These are phyloP conservation scores for Netelia virgata DNA, from an alignment of 2,888 invertebrate species.

Conservation along the genomic window DNA sequence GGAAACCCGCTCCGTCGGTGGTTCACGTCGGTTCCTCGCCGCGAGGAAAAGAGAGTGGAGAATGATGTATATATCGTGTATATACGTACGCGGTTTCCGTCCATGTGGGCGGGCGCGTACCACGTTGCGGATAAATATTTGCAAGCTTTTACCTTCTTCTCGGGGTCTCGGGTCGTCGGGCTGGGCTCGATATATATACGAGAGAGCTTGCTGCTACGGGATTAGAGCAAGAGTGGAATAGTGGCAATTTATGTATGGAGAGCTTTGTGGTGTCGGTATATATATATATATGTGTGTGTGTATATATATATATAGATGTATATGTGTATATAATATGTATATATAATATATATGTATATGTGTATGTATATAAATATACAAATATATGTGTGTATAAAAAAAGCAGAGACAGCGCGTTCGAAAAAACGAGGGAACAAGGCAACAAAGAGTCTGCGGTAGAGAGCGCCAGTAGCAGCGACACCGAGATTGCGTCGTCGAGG, in stretches of 20 bases:
- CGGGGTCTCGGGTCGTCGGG: slow-evolving; percentile 20
- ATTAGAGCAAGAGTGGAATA: slow-evolving; percentile 53
- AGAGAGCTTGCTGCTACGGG: not conserved
- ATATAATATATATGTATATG: too few species aligned
- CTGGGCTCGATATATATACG: slow-evolving; percentile 3
- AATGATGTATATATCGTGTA: not conserved
- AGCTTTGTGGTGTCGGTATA: not conserved
- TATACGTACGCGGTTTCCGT: not conserved
- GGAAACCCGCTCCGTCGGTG: slow-evolving; percentile 3
- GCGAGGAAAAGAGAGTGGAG: slow-evolving; percentile 13
- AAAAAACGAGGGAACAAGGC: slow-evolving; percentile 32
- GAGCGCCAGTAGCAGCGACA: slow-evolving; percentile 20
- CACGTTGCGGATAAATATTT: slow-evolving; percentile 54
- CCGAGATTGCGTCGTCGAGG: slow-evolving; percentile 50
- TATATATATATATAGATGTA: too few species aligned
- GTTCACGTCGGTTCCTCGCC: slow-evolving; percentile 8
- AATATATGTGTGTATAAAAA: slow-evolving; percentile 14
- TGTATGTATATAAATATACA: not conserved
- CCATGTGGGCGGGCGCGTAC: not conserved
- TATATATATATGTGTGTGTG: not conserved
- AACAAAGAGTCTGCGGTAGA: slow-evolving; percentile 27
- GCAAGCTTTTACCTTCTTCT: slow-evolving; percentile 36
- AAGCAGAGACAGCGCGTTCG: not conserved
- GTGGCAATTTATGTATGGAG: slow-evolving; percentile 56
- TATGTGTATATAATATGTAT: too few species aligned